Conservation (phyloP, 53 echinoderm and acorn worm species). For the Zoroaster sp. region DNA sequence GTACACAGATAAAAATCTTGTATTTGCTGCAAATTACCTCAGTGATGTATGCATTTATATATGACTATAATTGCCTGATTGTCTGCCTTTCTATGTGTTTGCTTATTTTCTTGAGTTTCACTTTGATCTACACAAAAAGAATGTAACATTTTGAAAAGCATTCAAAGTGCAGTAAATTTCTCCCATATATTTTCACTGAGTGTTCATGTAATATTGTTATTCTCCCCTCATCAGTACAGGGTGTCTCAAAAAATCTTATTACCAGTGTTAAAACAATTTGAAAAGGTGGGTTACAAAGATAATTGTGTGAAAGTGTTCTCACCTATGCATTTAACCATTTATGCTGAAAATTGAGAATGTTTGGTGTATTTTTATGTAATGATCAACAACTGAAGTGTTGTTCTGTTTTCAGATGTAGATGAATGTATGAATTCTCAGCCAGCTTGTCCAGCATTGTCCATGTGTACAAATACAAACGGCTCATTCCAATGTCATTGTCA, state of each 20-base stretch:
- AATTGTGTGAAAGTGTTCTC: background rate
- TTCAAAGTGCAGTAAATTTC: too few species aligned
- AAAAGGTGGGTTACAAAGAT: background rate
- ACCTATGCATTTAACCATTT: background rate
- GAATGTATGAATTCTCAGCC: background rate
- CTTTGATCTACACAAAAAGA: too few species aligned
- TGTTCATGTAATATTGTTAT: background rate
- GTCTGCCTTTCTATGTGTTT: too few species aligned
- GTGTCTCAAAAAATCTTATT: background rate
- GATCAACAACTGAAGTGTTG: background rate
- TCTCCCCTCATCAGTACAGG: background rate
- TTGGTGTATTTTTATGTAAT: background rate
- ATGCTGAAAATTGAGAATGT: background rate
- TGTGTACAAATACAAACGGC: constrained; percentile 20
- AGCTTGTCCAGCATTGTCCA: constrained; percentile 8
- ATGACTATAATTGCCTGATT: too few species aligned
- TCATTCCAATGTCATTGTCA: constrained; percentile 31
- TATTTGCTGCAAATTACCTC: too few species aligned
- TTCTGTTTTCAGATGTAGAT: background rate
- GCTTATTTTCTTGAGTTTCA: too few species aligned
- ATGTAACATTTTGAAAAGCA: too few species aligned
- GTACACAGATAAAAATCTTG: too few species aligned
- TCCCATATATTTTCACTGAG: too few species aligned
- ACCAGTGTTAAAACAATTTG: background rate
- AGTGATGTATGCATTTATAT: too few species aligned